Conservation (phyloP, 2,113 vertebrate genomes). For the Neomonachus schauinslandi region DNA sequence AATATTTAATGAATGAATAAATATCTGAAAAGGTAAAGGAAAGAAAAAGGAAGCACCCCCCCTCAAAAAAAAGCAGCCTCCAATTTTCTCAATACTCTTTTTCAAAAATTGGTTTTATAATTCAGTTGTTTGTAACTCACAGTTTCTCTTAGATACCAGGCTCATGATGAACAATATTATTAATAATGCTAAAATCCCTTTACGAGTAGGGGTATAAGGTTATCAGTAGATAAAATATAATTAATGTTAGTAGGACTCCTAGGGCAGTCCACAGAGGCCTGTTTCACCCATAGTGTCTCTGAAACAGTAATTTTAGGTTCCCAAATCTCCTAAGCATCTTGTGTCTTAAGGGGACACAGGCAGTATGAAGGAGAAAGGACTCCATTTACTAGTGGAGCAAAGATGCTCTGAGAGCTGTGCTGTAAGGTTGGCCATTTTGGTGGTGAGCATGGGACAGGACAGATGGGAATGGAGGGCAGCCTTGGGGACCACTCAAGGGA, state of each 20-base stretch:
- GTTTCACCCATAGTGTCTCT: neutral
- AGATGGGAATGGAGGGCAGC: neutral
- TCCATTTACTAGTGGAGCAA: neutral
- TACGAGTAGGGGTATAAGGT: neutral
- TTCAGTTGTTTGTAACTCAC: neutral
- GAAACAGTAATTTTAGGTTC: neutral
- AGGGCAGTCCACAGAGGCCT: neutral
- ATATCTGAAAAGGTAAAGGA: neutral
- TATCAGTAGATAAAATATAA: neutral
- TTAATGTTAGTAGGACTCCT: neutral
- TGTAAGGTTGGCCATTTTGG: neutral
- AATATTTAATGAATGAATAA: neutral
- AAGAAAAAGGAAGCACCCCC: neutral
- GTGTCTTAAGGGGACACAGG: neutral
- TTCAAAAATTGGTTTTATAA: neutral
- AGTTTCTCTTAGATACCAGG: neutral
- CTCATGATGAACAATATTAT: neutral
- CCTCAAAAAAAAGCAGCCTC: neutral
- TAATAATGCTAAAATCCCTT: neutral
- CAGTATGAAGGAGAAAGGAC: neutral
- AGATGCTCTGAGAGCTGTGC: neutral
- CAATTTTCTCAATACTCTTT: neutral
- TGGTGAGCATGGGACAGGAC: neutral
- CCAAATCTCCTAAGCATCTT: neutral
- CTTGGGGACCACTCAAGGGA: neutral